These are phyloP conservation scores for Troides aeacus DNA, from an alignment of 2,888 invertebrate species.

Conservation along the genomic window DNA sequence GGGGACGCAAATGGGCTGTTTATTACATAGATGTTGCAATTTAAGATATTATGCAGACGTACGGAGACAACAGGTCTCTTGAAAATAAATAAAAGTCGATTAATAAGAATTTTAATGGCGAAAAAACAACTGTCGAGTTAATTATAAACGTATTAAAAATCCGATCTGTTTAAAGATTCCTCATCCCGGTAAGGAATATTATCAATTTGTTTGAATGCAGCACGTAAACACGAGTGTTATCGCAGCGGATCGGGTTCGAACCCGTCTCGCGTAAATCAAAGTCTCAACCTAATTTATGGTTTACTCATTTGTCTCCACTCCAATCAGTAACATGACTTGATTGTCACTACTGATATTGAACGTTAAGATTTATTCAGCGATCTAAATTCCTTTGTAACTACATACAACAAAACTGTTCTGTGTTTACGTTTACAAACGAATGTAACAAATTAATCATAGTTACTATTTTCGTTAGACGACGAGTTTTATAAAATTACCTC, in stretches of 20 bases:
- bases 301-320: conserved; percentile 8
- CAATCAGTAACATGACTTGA: conserved; percentile 12
- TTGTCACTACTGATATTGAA: conserved; percentile 12
- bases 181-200: not conserved
- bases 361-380: conserved; percentile 9
- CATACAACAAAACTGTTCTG: no score
- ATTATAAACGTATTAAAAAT: not conserved
- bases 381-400: not conserved
- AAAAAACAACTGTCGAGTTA: not conserved
- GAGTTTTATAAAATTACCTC: no score
- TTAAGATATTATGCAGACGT: no score
- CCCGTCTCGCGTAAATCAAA: conserved; percentile 1
- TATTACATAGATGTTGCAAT: no score
- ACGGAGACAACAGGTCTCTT: no score
- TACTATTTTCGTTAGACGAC: no score
- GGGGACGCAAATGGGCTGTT: no score
- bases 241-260: not conserved
- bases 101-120: no score
- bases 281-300: conserved; percentile 10
- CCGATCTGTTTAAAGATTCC: not conserved
- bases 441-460: no score
- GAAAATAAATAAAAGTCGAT: no score
- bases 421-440: no score
- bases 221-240: not conserved
- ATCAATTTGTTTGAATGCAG: not conserved